A percentile compares a stretch with the other conserved stretches of the same genome.
These are phyloP conservation scores for Drosophila grimshawi DNA, from an alignment of 1,140 invertebrate species.

Conservation along the genomic window DNA sequence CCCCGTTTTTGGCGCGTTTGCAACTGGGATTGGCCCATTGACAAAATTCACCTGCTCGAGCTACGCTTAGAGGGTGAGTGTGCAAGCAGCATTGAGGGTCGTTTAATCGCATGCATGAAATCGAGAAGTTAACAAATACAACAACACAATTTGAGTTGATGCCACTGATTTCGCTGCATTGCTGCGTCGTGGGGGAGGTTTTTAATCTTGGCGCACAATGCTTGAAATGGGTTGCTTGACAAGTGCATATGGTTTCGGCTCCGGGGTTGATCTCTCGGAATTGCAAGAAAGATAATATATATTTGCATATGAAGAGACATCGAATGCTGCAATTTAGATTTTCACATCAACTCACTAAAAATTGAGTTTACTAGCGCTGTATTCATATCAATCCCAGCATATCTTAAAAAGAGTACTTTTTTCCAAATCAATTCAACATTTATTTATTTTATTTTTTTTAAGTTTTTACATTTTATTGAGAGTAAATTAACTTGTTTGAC, in stretches of 20 bases:
- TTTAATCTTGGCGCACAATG: slow-evolving; percentile 12
- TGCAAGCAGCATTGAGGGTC: slow-evolving; percentile 41
- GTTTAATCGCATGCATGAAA: slow-evolving; percentile 72
- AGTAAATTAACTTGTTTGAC: slow-evolving; percentile 61
- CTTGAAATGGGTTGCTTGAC: slow-evolving; percentile 30
- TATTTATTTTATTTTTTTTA: background rate
- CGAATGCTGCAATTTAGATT: slow-evolving; percentile 26
- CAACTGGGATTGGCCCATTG: slow-evolving; percentile 52
- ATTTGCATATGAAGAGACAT: slow-evolving; percentile 50
- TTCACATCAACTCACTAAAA: no score
- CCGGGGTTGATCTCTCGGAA: slow-evolving; percentile 1
- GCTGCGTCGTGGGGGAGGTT: slow-evolving; percentile 65
- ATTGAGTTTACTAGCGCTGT: background rate
- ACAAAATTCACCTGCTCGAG: slow-evolving; percentile 71
- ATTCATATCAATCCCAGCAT: no score
- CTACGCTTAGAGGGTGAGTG: slow-evolving; percentile 51
- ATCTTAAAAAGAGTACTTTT: background rate
- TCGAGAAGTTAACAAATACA: slow-evolving; percentile 73
- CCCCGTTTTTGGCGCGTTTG: slow-evolving; percentile 61
- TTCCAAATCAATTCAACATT: background rate
- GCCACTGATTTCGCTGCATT: slow-evolving; percentile 56
- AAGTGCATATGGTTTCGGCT: slow-evolving; percentile 28
- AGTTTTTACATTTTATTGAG: slow-evolving; percentile 66
- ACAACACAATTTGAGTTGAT: slow-evolving; percentile 49
- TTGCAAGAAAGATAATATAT: slow-evolving; percentile 15